These are phyloP conservation scores for Priocnemis perturbator DNA, from an alignment of 2,888 invertebrate species.

Conservation along the genomic window DNA sequence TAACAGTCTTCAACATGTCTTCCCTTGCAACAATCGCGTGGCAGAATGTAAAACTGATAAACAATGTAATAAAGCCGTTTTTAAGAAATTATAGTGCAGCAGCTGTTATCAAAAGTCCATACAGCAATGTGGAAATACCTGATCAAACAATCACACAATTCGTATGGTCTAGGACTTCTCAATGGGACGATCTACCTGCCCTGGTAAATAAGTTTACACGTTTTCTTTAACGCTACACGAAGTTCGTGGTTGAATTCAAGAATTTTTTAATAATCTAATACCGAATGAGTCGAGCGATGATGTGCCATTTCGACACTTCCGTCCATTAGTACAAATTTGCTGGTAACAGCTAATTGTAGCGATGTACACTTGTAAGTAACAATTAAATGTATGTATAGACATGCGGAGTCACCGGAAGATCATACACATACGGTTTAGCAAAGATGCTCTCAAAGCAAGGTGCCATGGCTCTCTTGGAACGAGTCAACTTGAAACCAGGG, in stretches of 20 bases:
- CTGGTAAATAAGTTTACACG: conserved; percentile 74
- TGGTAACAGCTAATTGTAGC: too few species aligned
- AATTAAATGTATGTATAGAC: conserved; percentile 75
- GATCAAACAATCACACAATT: conserved; percentile 79
- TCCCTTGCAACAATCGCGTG: too few species aligned
- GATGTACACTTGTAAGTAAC: too few species aligned
- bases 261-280: too few species aligned
- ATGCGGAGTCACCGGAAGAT: conserved; percentile 81
- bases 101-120: conserved; percentile 76
- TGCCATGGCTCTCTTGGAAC: conserved; percentile 78
- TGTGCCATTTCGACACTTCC: too few species aligned
- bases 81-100: conserved; percentile 44
- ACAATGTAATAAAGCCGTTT: conserved; percentile 7
- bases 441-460: conserved; percentile 79
- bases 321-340: too few species aligned
- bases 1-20: too few species aligned
- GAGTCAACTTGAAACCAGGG: conserved; percentile 79
- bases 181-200: conserved; percentile 79
- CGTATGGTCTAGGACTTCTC: conserved; percentile 78
- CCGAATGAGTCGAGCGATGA: too few species aligned
- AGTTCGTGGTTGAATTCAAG: not conserved
- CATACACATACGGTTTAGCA: conserved; percentile 81
- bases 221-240: not conserved
- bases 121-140: conserved; percentile 78
- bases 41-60: not conserved